phyloP scores from a whole-genome alignment of 1,140 invertebrate genomes.

The Ditylenchus dipsaci region DNA sequence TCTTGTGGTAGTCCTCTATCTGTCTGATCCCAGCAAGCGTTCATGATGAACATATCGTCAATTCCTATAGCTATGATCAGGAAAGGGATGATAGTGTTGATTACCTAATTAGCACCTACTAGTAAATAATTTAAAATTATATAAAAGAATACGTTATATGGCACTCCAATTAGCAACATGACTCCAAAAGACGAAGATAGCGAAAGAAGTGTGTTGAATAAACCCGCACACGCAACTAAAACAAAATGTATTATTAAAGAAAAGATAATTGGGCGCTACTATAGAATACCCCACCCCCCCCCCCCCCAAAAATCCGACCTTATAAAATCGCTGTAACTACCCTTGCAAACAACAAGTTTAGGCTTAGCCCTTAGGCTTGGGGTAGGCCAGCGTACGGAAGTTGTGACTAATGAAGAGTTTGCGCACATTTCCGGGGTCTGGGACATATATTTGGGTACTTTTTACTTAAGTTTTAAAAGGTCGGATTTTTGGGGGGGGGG shows the following conservation, averaged over 20 bases:
- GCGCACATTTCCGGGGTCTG: no score
- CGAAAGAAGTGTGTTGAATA: constrained; percentile 53
- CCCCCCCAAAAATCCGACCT: no score
- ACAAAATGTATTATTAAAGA: not conserved
- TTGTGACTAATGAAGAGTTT: no score
- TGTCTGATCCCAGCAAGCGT: constrained; percentile 58
- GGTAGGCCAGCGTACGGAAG: no score
- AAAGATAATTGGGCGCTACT: not conserved
- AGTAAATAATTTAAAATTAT: not conserved
- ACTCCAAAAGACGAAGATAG: constrained; percentile 55
- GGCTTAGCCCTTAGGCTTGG: no score
- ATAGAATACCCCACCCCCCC: no score
- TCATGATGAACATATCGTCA: constrained; percentile 64
- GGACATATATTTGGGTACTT: no score
- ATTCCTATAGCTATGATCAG: constrained; percentile 60
- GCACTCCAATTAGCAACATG: constrained; percentile 52
- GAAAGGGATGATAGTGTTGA: constrained; percentile 59
- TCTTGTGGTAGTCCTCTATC: constrained; percentile 36
- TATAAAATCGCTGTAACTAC: no score
- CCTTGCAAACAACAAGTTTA: no score
- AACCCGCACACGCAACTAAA: constrained; percentile 48
- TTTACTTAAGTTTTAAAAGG: not conserved
- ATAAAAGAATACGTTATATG: constrained; percentile 44
- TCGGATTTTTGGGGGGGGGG: not conserved
- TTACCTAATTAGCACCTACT: constrained; percentile 15